These are phyloP conservation scores for Pseudoatta argentina DNA, from an alignment of 1,140 invertebrate species.

Conservation along the genomic window DNA sequence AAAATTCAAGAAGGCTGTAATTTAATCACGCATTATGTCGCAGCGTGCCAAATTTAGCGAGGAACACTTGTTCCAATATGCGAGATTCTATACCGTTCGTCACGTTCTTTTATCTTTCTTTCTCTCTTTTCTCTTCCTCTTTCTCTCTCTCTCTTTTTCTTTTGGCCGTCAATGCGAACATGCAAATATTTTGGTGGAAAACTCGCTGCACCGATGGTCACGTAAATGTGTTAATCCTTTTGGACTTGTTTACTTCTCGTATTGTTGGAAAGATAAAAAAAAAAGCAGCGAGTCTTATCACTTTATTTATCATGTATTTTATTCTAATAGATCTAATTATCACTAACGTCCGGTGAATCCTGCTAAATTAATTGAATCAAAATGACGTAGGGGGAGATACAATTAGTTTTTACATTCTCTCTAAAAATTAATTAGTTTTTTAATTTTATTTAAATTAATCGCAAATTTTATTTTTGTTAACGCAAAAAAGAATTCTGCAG, in stretches of 20 bases:
- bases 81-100: background rate
- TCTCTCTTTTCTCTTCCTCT: background rate
- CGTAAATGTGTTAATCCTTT: conserved; percentile 27
- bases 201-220: background rate
- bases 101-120: background rate
- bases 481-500: background rate
- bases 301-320: background rate
- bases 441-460: background rate
- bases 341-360: background rate
- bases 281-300: background rate
- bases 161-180: background rate
- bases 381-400: background rate
- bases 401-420: background rate
- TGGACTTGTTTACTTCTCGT: background rate
- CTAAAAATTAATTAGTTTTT: background rate
- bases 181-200: conserved; percentile 30
- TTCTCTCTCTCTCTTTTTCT: no score
- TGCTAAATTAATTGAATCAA: background rate
- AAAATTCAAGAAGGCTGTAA: conserved; percentile 57
- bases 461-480: background rate
- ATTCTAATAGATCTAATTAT: background rate
- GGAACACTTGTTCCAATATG: conserved; percentile 69
- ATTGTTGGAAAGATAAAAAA: background rate
- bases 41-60: conserved; percentile 58
- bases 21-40: conserved; percentile 61